Evolutionary conservation across 2,113 vertebrate genomes (phyloP).

Genomic region (Holacanthus passer): DNA sequence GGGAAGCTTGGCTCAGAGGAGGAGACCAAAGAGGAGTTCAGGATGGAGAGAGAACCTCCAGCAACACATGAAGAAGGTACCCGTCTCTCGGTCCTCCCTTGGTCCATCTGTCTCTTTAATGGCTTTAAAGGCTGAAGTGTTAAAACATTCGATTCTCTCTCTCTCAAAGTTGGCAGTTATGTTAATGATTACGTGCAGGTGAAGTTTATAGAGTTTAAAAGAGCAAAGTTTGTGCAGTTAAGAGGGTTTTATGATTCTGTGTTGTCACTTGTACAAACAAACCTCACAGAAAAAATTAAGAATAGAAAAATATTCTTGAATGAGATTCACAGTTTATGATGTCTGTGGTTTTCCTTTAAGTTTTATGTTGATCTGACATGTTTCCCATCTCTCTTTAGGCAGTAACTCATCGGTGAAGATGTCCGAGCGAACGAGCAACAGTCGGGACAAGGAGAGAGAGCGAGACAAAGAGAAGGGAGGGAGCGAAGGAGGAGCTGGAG

Average conservation of each 20-base stretch:
- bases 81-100: neutral
- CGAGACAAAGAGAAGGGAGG: conserved; percentile 89
- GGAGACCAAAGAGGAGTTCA: conserved; percentile 91
- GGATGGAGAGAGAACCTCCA: conserved; percentile 92
- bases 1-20: conserved; percentile 93
- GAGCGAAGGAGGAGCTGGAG: conserved; percentile 82
- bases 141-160: no score
- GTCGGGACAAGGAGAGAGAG: conserved; percentile 86
- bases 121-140: no score
- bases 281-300: no score
- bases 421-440: conserved; percentile 84
- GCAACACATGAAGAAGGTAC: conserved; percentile 91
- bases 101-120: neutral
- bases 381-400: conserved; percentile 60
- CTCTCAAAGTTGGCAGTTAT: no score
- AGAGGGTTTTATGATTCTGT: no score
- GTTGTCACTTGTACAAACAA: no score
- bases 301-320: no score
- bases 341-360: neutral
- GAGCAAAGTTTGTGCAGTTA: no score
- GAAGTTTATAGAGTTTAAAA: no score
- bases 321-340: no score
- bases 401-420: conserved; percentile 85
- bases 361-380: no score
- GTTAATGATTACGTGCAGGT: no score